A percentile compares a stretch with the other conserved stretches of the same genome.
Conservation (phyloP, 2,797 vertebrate species). For the Mormyrus hasselquistii region DNA sequence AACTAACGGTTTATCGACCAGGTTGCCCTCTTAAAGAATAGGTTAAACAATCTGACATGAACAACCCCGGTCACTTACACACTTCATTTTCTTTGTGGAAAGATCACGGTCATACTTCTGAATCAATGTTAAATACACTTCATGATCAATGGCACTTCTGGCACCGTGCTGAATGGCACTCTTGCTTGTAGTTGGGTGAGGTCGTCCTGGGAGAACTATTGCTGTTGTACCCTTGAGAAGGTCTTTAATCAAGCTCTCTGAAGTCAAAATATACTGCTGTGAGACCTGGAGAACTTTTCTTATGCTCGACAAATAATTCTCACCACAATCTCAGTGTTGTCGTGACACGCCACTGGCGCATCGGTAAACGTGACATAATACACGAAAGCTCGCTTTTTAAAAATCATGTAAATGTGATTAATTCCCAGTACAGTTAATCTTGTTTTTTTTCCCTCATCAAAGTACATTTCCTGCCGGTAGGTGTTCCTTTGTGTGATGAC, state of each 20-base stretch:
- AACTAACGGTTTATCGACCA: not conserved
- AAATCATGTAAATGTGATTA: constrained; percentile 10
- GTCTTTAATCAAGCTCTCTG: not conserved
- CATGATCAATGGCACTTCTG: not conserved
- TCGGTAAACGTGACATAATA: not conserved
- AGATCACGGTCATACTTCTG: not conserved
- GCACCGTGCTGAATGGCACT: not conserved
- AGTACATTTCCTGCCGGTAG: constrained; percentile 13
- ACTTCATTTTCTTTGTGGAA: not conserved
- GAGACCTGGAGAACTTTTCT: not conserved
- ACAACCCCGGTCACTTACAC: not conserved
- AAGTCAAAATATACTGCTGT: not conserved
- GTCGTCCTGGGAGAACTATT: not conserved
- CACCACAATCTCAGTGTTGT: not conserved
- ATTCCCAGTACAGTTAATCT: constrained; percentile 13
- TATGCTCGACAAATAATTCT: not conserved
- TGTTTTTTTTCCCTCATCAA: constrained; percentile 9
- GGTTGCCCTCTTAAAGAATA: not conserved
- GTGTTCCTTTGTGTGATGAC: not conserved
- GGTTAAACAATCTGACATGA: not conserved
- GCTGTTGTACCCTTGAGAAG: constrained; percentile 3
- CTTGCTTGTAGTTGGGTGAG: not conserved
- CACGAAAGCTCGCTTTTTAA: not conserved
- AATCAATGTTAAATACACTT: not conserved
- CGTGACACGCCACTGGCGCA: not conserved